phyloP scores from a whole-genome alignment of 2,888 invertebrate genomes.

The Mythimna ferrago region DNA sequence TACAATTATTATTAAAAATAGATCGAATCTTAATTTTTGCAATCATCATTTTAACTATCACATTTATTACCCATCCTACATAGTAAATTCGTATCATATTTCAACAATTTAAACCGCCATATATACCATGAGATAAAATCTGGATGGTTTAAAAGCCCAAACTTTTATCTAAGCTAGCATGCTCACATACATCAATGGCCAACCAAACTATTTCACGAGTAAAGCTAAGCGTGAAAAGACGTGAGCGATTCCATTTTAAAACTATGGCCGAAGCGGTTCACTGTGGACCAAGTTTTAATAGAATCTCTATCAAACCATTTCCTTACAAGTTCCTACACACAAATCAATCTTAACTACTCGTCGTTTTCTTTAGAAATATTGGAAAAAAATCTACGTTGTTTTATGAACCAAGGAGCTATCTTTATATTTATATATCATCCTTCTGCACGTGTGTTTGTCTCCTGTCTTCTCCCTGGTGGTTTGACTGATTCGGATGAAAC shows the following conservation, averaged over 20 bases:
- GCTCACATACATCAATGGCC: neutral
- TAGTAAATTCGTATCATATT: no score
- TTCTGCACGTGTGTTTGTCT: no score
- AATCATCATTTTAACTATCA: no score
- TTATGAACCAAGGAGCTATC: neutral
- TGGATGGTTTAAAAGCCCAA: neutral
- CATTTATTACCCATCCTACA: no score
- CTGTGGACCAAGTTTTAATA: slow-evolving; percentile 44
- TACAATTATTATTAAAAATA: no score
- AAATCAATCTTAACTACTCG: slow-evolving; percentile 37
- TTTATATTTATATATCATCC: no score
- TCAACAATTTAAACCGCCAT: no score
- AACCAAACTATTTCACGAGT: slow-evolving; percentile 3
- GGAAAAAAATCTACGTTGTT: neutral
- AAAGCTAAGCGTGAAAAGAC: slow-evolving; percentile 21
- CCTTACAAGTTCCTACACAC: slow-evolving; percentile 34
- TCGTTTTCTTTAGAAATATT: slow-evolving; percentile 12
- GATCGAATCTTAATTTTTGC: no score
- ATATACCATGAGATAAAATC: neutral
- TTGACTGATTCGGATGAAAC: no score
- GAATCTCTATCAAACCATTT: slow-evolving; percentile 45
- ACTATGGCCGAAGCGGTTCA: slow-evolving; percentile 34
- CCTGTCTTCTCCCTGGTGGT: no score
- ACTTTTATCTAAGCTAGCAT: neutral
- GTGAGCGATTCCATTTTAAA: slow-evolving; percentile 46